Percentiles rank a stretch among this genome's conserved stretches.
Evolutionary conservation across 2,113 vertebrate species (phyloP).

Genomic region (Heterotis niloticus): DNA sequence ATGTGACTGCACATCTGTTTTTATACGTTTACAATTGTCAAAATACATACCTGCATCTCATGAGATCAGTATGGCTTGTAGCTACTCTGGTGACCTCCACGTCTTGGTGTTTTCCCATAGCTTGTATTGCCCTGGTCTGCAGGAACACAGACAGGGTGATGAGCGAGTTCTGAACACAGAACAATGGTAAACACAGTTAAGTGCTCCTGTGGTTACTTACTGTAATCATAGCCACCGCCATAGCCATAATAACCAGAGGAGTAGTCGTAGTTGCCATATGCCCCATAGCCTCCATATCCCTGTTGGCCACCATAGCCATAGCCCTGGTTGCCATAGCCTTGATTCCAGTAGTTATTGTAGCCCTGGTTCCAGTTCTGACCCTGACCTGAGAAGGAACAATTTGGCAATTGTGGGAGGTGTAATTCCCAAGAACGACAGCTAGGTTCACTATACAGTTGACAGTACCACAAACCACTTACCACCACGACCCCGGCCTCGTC

Average conservation of each 20-base stretch:
- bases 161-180: slow-evolving; percentile 58
- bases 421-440: neutral
- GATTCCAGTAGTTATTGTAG: slow-evolving; percentile 98
- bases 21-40: too few species aligned
- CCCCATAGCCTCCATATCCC: slow-evolving; percentile 87
- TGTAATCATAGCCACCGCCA: slow-evolving; percentile 98
- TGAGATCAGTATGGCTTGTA: slow-evolving; percentile 99
- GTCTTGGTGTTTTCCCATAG: slow-evolving; percentile 99
- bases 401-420: too few species aligned
- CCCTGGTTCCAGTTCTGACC: slow-evolving; percentile 98
- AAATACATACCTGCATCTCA: slow-evolving; percentile 82
- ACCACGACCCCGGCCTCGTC: slow-evolving; percentile 79
- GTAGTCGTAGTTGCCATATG: slow-evolving; percentile 98
- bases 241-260: slow-evolving; percentile 96
- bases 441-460: neutral
- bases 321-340: slow-evolving; percentile 86
- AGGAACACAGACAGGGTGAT: slow-evolving; percentile 58
- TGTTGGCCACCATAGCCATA: slow-evolving; percentile 90
- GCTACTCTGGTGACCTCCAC: slow-evolving; percentile 98
- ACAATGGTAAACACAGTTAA: slow-evolving; percentile 35
- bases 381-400: slow-evolving; percentile 69
- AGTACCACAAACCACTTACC: slow-evolving; percentile 48
- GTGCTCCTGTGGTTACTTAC: slow-evolving; percentile 67
- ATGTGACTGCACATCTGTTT: too few species aligned
- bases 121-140: slow-evolving; percentile 98